phyloP scores from a whole-genome alignment of 2,797 vertebrate species.

The Phyllotis vaccarum region DNA sequence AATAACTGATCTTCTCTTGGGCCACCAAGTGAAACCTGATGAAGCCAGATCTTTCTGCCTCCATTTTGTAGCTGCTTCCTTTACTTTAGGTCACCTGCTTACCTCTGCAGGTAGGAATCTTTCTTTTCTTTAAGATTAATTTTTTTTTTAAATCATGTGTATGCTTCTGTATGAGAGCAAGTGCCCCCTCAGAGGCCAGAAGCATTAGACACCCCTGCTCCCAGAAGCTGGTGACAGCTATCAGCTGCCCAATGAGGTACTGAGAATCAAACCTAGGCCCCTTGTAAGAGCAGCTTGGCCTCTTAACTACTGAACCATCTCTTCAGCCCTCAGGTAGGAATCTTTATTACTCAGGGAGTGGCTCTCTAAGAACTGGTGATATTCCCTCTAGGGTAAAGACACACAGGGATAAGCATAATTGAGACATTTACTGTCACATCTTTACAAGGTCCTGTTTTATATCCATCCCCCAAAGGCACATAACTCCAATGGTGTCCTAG shows the following conservation, averaged over 20 bases:
- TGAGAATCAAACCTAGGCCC: background rate
- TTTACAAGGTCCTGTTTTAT: background rate
- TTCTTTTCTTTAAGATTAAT: background rate
- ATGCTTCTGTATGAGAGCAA: background rate
- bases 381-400: background rate
- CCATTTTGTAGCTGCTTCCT: background rate
- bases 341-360: background rate
- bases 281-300: background rate
- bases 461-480: background rate
- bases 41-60: background rate
- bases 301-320: background rate
- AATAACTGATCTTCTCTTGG: background rate
- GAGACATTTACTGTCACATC: background rate
- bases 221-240: background rate
- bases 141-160: background rate
- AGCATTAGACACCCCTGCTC: background rate
- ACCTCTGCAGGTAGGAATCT: background rate
- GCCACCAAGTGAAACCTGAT: background rate
- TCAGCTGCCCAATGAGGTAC: background rate
- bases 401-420: background rate
- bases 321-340: background rate
- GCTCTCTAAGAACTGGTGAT: background rate
- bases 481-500: background rate
- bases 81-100: background rate
- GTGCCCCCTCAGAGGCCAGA: background rate